Conservation (phyloP, 2,888 invertebrate genomes). For the Drosophila siamana region DNA sequence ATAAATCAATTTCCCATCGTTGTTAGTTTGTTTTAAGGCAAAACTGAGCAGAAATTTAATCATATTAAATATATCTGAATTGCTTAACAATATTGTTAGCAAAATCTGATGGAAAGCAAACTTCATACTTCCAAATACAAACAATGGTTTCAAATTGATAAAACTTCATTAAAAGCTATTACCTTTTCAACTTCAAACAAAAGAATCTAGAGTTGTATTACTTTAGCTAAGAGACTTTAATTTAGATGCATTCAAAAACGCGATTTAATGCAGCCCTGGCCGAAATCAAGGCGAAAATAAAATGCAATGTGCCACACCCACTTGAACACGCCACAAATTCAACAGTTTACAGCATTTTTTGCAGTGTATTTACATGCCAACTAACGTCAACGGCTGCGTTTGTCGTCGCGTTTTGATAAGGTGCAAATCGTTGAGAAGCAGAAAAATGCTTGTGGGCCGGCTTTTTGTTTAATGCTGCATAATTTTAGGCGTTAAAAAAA, state of each 20-base stretch:
- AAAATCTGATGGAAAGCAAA: no score
- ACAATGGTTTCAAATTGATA: no score
- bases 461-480: constrained; percentile 71
- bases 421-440: constrained; percentile 35
- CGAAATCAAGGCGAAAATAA: constrained; percentile 19
- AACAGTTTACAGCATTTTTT: constrained; percentile 24
- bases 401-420: constrained; percentile 52
- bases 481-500: constrained; percentile 76
- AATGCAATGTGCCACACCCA: constrained; percentile 37
- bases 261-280: constrained; percentile 15
- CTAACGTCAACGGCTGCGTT: constrained; percentile 43
- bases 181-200: no score
- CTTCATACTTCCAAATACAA: no score
- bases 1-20: not conserved
- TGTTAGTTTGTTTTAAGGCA: no score
- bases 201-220: no score
- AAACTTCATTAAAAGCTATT: no score
- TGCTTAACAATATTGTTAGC: no score
- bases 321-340: constrained; percentile 17
- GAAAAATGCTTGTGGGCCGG: constrained; percentile 33
- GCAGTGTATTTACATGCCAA: constrained; percentile 14
- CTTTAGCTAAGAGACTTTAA: no score
- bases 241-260: no score
- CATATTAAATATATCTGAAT: no score
- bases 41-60: no score